phyloP scores from a whole-genome alignment of 2,797 vertebrate genomes.

The Calcarius lapponicus region DNA sequence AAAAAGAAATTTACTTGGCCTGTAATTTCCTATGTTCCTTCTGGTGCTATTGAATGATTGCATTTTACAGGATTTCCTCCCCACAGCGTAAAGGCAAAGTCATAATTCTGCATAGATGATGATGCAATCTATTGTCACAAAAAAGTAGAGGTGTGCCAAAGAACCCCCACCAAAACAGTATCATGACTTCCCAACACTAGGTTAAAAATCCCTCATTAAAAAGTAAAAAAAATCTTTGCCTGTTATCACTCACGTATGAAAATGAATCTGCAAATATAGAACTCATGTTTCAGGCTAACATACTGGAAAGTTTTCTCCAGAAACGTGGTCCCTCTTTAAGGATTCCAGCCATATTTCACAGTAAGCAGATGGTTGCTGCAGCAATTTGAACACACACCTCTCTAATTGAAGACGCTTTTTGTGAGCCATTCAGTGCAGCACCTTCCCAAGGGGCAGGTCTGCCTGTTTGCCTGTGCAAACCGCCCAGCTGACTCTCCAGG shows the following conservation, averaged over 20 bases:
- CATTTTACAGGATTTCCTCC: conserved; percentile 56
- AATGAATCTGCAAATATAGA: not conserved
- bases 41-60: conserved; percentile 65
- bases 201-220: conserved; percentile 28
- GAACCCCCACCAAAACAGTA: conserved; percentile 23
- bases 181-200: conserved; percentile 52
- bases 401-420: not conserved
- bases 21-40: conserved; percentile 62
- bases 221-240: conserved; percentile 21
- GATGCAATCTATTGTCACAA: not conserved
- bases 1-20: conserved; percentile 82
- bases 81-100: conserved; percentile 46
- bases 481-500: not conserved
- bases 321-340: conserved; percentile 70
- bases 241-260: not conserved
- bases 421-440: not conserved
- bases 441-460: conserved; percentile 9
- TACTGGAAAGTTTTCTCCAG: conserved; percentile 61
- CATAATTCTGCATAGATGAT: conserved; percentile 29
- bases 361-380: conserved; percentile 50
- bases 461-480: not conserved
- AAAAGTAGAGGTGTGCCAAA: conserved; percentile 33
- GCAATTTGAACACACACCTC: conserved; percentile 1
- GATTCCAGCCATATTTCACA: conserved; percentile 65
- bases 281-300: not conserved